Base-by-base conservation (phyloP, 2,888 invertebrate genomes). In the Pyrrhosoma nymphula region DNA sequence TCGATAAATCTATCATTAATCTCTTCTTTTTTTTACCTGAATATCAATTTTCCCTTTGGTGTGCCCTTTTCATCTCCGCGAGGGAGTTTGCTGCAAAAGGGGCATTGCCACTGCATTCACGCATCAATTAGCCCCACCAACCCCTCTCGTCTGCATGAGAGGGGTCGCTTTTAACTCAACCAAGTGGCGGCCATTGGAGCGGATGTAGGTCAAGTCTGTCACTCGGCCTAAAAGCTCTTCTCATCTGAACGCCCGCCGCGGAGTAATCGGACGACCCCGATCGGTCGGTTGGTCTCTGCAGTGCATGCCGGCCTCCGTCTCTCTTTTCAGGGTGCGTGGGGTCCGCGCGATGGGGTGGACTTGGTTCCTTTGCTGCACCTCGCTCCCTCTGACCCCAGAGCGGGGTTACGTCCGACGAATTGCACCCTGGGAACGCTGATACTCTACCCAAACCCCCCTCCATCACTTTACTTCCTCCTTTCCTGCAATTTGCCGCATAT, bases 141-240 rank as follows among this genome's bases (percentile, higher is more conserved):
- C n/a, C 26, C 35, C 60, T 20, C 12, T 18, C n/a, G 16, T 82
- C 82, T 82, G 30, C 82, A 14, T 3, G 35, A 1, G 35, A 1
- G 2, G 20, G 30, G 82, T 16, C 82, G 82, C 82, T 82, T 82
- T 82, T 4, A 35, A 35, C 82, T 82, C 69, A 69, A 56, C 69
- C 69, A n/a, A 69, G 82, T 82, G 75, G 82, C 14, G 82, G 18
- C 82, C 35, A 82, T 35, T 35, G 82, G 82, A 35, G 82, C 82
- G 35, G 8, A 82, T 35, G 82, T 35, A 35, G 82, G 82, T 82
- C 82, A 35, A 82, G 82, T 82, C 82, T 82, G 82, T 82, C 82
- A 82, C 82, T 82, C 82, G 82, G 26, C 6, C 82, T 35, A 82
- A 82, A 82, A 82, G 30, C 82, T 47, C 47, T 47, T 8, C 30